A percentile compares a stretch with the other conserved stretches of the same genome.
Conservation (phyloP, 2,888 invertebrate genomes). For the Drosophila barbarae region DNA sequence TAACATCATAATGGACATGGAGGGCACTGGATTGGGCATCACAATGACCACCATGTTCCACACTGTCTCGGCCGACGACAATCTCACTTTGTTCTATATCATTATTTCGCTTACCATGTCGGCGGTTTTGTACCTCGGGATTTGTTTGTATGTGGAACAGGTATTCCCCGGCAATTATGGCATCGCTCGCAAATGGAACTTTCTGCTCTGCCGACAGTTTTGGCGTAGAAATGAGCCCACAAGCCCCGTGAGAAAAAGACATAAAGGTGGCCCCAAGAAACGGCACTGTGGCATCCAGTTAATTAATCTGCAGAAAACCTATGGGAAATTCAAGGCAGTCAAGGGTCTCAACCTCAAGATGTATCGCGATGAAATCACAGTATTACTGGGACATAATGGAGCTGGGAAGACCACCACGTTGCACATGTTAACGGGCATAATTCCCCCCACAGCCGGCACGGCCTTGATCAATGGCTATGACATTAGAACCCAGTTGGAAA, state of each 20-base stretch:
- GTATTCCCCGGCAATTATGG: slow-evolving; percentile 91
- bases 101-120: slow-evolving; percentile 83
- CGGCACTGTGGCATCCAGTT: slow-evolving; percentile 80
- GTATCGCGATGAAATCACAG: slow-evolving; percentile 92
- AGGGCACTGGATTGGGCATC: slow-evolving; percentile 84
- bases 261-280: background rate
- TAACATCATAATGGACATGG: slow-evolving; percentile 84
- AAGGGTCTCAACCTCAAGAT: slow-evolving; percentile 86
- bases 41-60: slow-evolving; percentile 81
- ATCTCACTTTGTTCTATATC: slow-evolving; percentile 85
- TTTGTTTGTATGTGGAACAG: slow-evolving; percentile 91
- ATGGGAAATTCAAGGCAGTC: slow-evolving; percentile 82
- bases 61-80: slow-evolving; percentile 84
- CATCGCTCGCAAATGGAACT: slow-evolving; percentile 89
- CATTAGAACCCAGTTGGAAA: slow-evolving; percentile 81
- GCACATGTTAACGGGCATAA: slow-evolving; percentile 91
- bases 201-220: slow-evolving; percentile 82
- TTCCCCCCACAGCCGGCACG: slow-evolving; percentile 84
- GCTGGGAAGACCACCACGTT: slow-evolving; percentile 96
- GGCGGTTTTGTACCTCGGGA: slow-evolving; percentile 81
- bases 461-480: slow-evolving; percentile 86
- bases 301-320: slow-evolving; percentile 83
- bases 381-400: slow-evolving; percentile 86
- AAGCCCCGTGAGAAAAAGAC: background rate
- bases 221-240: slow-evolving; percentile 76